A percentile compares a stretch with the other conserved stretches of the same genome.
These are phyloP conservation scores for Mus spretus DNA, from an alignment of 2,797 vertebrate species.

Conservation along the genomic window DNA sequence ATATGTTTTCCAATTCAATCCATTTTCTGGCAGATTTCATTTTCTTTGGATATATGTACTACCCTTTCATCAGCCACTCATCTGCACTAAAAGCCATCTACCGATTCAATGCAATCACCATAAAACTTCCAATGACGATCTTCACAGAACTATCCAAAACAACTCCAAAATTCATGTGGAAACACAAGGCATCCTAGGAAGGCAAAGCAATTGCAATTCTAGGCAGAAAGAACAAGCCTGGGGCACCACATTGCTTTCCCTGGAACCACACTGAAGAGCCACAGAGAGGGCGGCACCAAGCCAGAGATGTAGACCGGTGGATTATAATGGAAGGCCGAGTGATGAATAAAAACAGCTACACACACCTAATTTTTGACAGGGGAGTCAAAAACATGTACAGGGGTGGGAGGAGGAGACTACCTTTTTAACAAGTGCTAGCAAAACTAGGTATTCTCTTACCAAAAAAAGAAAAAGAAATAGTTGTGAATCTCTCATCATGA, in stretches of 20 bases:
- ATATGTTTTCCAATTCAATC: not conserved
- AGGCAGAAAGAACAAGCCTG: not conserved
- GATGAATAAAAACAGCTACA: not conserved
- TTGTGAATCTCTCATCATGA: not conserved
- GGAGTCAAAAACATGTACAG: not conserved
- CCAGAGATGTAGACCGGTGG: not conserved
- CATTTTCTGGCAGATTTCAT: not conserved
- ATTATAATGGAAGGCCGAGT: too few species aligned
- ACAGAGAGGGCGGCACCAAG: not conserved
- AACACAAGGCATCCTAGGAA: not conserved
- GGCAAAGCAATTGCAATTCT: not conserved
- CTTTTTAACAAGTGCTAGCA: not conserved
- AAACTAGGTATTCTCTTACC: not conserved
- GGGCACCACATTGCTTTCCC: not conserved
- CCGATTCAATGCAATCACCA: not conserved
- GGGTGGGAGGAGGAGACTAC: accelerated
- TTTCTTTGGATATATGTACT: not conserved
- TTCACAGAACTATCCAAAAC: not conserved
- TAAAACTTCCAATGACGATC: not conserved
- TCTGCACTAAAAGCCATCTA: not conserved
- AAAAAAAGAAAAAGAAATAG: not conserved
- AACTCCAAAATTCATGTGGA: not conserved
- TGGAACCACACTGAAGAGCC: not conserved
- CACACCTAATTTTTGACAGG: not conserved
- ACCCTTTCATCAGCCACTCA: not conserved